Conservation (phyloP, 1,140 invertebrate species). For the Hermetia illucens region DNA sequence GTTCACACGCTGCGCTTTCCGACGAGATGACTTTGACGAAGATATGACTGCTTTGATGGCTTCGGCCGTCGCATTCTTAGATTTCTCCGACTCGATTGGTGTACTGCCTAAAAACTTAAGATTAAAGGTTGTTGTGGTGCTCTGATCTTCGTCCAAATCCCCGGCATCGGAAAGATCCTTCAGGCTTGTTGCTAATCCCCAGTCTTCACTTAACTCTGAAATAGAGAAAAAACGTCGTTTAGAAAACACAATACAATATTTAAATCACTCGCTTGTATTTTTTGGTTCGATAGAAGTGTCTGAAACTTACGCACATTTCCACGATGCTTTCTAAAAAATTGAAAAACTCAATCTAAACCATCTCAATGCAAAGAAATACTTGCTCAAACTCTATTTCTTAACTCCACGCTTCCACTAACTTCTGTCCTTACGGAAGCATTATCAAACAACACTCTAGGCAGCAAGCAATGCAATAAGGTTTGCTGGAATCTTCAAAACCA, state of each 20-base stretch:
- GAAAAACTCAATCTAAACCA: no score
- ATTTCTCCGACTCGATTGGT: slow-evolving; percentile 46
- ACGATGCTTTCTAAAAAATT: no score
- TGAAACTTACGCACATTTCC: no score
- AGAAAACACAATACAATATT: neutral
- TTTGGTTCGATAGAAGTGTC: no score
- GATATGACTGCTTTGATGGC: slow-evolving; percentile 56
- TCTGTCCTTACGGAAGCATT: no score
- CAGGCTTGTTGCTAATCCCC: slow-evolving; percentile 51
- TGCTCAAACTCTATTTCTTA: no score
- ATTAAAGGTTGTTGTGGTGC: slow-evolving; percentile 41
- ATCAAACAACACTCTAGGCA: no score
- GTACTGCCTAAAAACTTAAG: slow-evolving; percentile 60
- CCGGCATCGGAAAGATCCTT: slow-evolving; percentile 32
- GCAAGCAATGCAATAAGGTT: no score
- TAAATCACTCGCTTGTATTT: no score
- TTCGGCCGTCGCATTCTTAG: slow-evolving; percentile 46
- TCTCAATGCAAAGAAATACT: no score
- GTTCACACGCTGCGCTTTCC: slow-evolving; percentile 57
- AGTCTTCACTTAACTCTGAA: slow-evolving; percentile 65
- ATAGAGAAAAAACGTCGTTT: slow-evolving; percentile 15
- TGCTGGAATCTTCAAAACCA: no score
- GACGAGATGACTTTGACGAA: slow-evolving; percentile 47
- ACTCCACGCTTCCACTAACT: no score
- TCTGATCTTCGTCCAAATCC: slow-evolving; percentile 36